These are phyloP conservation scores for Mesitornis unicolor DNA, from an alignment of 2,113 vertebrate genomes.

Conservation along the genomic window DNA sequence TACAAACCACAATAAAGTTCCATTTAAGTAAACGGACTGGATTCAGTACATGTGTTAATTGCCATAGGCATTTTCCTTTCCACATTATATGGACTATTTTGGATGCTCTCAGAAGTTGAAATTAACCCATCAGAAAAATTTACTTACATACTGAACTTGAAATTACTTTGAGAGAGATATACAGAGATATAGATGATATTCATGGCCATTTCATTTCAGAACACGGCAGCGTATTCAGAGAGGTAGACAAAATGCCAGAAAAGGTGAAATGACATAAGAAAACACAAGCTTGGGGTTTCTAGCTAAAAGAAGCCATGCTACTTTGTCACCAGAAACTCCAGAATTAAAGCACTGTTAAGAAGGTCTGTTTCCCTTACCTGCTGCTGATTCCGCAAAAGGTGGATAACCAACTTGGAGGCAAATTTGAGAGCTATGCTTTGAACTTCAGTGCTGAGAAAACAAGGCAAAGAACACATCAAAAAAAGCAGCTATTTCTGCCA, in stretches of 20 bases:
- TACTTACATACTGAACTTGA: neutral
- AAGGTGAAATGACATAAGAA: neutral
- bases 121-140: neutral
- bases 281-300: neutral
- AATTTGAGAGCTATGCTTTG: conserved; percentile 85
- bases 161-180: neutral
- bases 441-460: conserved; percentile 83
- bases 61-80: neutral
- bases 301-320: neutral
- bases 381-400: conserved; percentile 63
- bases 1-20: conserved; percentile 1
- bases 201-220: neutral
- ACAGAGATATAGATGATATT: neutral
- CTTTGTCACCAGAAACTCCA: neutral
- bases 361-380: conserved; percentile 70
- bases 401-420: conserved; percentile 79
- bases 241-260: neutral
- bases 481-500: neutral
- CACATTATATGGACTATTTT: neutral
- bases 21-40: neutral
- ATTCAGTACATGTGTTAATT: neutral
- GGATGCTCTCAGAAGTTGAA: neutral
- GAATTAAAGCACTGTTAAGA: neutral
- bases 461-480: neutral
- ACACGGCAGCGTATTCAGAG: neutral